Evolutionary conservation across 2,797 vertebrate species (phyloP).

Genomic region (Cryptoprocta ferox): DNA sequence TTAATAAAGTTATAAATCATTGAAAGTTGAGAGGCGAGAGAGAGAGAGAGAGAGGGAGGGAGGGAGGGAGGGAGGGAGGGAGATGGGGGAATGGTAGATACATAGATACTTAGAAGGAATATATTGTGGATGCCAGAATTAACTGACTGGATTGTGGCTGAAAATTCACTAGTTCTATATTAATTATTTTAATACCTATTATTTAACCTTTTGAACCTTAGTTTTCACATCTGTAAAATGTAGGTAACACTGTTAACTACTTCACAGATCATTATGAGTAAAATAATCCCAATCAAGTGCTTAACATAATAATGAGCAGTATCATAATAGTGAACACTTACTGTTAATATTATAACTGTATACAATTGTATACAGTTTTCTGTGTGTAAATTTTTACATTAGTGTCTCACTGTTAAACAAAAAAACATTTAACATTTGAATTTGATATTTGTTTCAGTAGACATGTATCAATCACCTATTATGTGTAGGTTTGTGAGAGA

Average conservation of each 20-base stretch:
- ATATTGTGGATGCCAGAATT: background rate
- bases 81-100: background rate
- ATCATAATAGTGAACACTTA: background rate
- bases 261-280: background rate
- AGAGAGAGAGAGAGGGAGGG: background rate
- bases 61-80: background rate
- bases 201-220: background rate
- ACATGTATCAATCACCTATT: background rate
- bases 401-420: background rate
- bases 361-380: background rate
- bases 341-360: background rate
- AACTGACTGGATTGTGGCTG: background rate
- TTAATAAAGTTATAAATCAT: background rate
- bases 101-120: background rate
- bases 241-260: background rate
- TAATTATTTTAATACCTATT: background rate
- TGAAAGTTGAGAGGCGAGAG: background rate
- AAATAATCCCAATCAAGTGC: background rate
- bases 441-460: background rate
- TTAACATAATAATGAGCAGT: background rate
- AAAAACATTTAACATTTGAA: background rate
- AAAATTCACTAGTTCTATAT: background rate
- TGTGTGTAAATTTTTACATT: background rate
- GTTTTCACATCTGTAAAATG: background rate
- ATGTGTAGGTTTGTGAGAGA: background rate